Evolutionary conservation across 2,113 vertebrate genomes (phyloP), one percentile per base, ranked within the genome.

Genomic region (Alosa alosa): DNA sequence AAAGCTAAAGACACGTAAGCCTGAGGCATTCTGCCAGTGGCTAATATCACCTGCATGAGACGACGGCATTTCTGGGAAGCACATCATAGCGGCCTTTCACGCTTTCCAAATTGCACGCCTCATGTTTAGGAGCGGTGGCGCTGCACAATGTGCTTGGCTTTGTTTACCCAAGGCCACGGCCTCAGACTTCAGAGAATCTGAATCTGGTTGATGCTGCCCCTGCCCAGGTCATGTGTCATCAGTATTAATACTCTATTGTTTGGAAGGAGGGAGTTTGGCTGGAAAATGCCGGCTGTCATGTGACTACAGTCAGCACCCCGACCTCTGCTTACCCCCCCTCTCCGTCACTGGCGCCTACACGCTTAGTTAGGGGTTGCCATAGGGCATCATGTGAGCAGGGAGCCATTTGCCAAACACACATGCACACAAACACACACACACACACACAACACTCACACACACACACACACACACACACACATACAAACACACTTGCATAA

Each of bases 311-410:
- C 90, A 91, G 87, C 90, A 88, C 86, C 88, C 84, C 82, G 22
- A 78, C 52, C 86, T 39, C 72, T 78, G 31, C 72, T 78, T 36
- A 4, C 57, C 85, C 55, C 31, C 86, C 86, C 83, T 60, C 83
- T 88, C 90, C 88, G 91, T 88, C 75, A 89, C 93, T 94, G 95
- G 95, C 95, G 95, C 95, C 95, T 95, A 92, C 93, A 96, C 90
- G 94, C 93, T 95, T 95, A 93, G 93, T 96, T 94, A 95, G 90
- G 89, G 93, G 91, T 93, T 86, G 94, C 94, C 93, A 94, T 92
- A 92, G 93, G 94, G 94, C 94, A 95, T 95, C 95, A 95, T 95
- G 95, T 95, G 95, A 95, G 85, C 82, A 52, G 83, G 84, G 64
- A 88, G 47, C 82, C 88, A 84, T 83, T 87, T 90, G 86, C 88